Base-by-base conservation (phyloP, 2,113 vertebrate genomes). In the Brachyhypopomus gauderio region DNA sequence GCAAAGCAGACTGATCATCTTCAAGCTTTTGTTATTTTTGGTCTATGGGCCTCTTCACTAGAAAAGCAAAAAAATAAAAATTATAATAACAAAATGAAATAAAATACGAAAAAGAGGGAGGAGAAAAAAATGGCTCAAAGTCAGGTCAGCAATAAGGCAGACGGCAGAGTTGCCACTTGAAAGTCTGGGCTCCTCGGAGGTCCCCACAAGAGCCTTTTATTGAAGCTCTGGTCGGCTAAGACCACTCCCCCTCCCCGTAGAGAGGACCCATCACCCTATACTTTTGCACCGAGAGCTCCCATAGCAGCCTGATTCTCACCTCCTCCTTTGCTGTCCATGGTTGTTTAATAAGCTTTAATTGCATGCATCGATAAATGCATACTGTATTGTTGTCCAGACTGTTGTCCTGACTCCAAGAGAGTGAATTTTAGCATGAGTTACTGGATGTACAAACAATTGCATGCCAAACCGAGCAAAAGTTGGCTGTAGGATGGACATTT, bases 1-100 rank as follows among this genome's bases (percentile, higher is more conserved):
- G 84, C 91, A 93, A 88, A 96, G 93, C 85, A 97, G 91, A 87
- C 77, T 92, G 86, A 88, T 96, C 97, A 98, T 99, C 87, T 92
- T 93, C 17, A 85, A 25, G 58, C 90, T 75, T 85, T 34, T 74
- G 9, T 78, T 79, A 88, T 91, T 91, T 88, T 76, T 36, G 88
- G 87, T 85, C 90, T 90, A 88, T 84, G 87, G 87, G 90, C 91
- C 91, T 92, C 88, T 89, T 93, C 86, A 91, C 92, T 95, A 89
- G 58, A 88, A 92, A 83, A 87, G 75, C 25, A 83, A 85, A 86
- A 66, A 72, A 55, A 75, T 77, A 45, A 67, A 36, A 63, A 27
- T n/a, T n/a, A n/a, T n/a, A 20, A 75, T 6, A 45, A 83, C 85
- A 85, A 62, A 72, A 52, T 30, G 3, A 30, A 74, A 77, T 25